Evolutionary conservation across 2,797 vertebrate genomes (phyloP).

Genomic region (Gymnothorax javanicus): DNA sequence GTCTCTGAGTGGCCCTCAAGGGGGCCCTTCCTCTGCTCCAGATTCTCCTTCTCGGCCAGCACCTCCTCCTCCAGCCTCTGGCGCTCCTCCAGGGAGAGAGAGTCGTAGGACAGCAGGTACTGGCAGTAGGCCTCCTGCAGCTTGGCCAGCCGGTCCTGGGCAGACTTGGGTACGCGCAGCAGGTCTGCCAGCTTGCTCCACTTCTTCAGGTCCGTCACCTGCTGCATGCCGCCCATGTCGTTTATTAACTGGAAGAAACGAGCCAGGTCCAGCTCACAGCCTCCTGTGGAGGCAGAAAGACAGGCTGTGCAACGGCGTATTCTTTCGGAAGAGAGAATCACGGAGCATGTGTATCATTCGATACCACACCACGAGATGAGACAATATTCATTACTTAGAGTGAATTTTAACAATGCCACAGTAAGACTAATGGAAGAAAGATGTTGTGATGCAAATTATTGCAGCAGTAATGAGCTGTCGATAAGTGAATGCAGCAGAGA

Average conservation of each 20-base stretch:
- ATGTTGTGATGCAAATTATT: background rate
- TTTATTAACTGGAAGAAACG: constrained; percentile 98
- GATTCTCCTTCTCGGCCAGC: constrained; percentile 89
- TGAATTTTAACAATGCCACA: background rate
- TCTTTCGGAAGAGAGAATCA: background rate
- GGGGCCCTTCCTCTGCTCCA: constrained; percentile 90
- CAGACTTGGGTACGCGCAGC: constrained; percentile 93
- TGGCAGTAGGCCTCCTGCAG: constrained; percentile 99
- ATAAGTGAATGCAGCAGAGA: background rate
- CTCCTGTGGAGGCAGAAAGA: constrained; percentile 70
- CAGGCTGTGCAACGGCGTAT: background rate
- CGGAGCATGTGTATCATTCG: background rate
- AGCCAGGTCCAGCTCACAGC: constrained; percentile 97
- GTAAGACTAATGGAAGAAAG: background rate
- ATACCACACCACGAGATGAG: background rate
- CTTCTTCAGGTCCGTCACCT: constrained; percentile 99
- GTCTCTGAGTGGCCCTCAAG: constrained; percentile 90
- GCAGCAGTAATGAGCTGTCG: background rate
- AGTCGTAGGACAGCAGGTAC: constrained; percentile 97
- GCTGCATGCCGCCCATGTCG: constrained; percentile 99
- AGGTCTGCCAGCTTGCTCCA: constrained; percentile 98
- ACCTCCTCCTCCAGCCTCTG: constrained; percentile 87
- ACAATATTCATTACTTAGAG: background rate
- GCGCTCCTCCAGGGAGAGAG: constrained; percentile 88
- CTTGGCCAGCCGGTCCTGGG: constrained; percentile 98